Conservation (phyloP, 1,140 invertebrate species). For the Apis cerana region DNA sequence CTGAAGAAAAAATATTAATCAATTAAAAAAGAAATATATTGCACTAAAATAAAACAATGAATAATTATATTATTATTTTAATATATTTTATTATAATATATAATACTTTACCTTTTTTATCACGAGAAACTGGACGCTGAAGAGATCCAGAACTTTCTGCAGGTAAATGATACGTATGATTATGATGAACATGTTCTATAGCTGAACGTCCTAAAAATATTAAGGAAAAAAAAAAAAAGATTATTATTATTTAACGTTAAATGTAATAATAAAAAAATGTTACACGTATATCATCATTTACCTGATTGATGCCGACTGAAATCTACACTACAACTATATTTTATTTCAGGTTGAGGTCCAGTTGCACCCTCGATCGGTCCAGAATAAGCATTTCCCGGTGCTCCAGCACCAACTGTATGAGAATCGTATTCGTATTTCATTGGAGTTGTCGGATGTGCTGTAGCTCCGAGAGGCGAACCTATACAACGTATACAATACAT, state of each 20-base stretch:
- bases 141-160: constrained; percentile 87
- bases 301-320: constrained; percentile 84
- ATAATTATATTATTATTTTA: background rate
- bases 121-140: constrained; percentile 86
- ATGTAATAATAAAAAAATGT: too few relatives aligned
- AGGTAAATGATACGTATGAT: constrained; percentile 92
- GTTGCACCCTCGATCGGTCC: constrained; percentile 80
- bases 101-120: constrained; percentile 83
- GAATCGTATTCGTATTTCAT: constrained; percentile 86
- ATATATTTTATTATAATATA: background rate
- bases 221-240: background rate
- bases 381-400: constrained; percentile 79
- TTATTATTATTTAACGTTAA: background rate
- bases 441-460: constrained; percentile 80
- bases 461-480: constrained; percentile 75
- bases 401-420: constrained; percentile 79
- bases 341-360: constrained; percentile 85
- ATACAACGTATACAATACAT: constrained; percentile 1
- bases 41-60: background rate
- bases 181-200: constrained; percentile 87
- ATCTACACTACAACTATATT: constrained; percentile 88
- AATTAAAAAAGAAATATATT: background rate
- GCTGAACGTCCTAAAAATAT: constrained; percentile 78
- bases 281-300: constrained; percentile 44
- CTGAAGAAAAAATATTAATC: constrained; percentile 60